Evolutionary conservation across 2,888 invertebrate species (phyloP).

Genomic region (Mythimna vitellina): DNA sequence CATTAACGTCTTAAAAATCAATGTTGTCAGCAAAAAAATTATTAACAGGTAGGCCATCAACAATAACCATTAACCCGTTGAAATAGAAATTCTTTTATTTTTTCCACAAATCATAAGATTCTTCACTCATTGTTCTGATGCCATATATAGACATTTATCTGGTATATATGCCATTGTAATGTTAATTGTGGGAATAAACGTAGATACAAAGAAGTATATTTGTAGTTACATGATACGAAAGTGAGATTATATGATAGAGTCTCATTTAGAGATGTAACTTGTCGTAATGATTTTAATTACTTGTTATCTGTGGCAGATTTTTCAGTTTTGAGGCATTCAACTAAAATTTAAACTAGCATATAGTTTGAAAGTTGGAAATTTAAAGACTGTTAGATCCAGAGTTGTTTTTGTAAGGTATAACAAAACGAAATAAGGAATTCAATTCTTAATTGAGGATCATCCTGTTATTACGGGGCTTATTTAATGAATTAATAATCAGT

Average conservation of each 20-base stretch:
- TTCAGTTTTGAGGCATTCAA: not conserved
- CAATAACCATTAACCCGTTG: conserved; percentile 41
- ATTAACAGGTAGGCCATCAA: conserved; percentile 20
- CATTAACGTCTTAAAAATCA: not conserved
- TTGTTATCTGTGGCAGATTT: conserved; percentile 4
- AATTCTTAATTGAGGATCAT: not conserved
- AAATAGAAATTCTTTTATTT: conserved; percentile 54
- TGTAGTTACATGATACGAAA: conserved; percentile 49
- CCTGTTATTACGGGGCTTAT: not conserved
- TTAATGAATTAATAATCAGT: not conserved
- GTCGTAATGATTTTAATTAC: conserved; percentile 18
- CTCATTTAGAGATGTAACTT: conserved; percentile 29
- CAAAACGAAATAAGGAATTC: not conserved
- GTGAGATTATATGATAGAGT: conserved; percentile 32
- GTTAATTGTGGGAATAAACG: conserved; percentile 53
- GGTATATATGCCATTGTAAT: conserved; percentile 53
- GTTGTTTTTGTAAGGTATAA: not conserved
- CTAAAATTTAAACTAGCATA: not conserved
- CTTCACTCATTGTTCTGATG: conserved; percentile 53
- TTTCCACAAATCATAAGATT: conserved; percentile 49
- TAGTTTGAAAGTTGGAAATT: not conserved
- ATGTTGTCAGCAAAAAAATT: not conserved
- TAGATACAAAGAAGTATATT: conserved; percentile 22
- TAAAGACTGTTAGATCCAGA: too few relatives aligned
- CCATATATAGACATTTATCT: conserved; percentile 42